These are phyloP conservation scores for Terrapene triunguis DNA, from an alignment of 2,113 vertebrate species.

Conservation along the genomic window DNA sequence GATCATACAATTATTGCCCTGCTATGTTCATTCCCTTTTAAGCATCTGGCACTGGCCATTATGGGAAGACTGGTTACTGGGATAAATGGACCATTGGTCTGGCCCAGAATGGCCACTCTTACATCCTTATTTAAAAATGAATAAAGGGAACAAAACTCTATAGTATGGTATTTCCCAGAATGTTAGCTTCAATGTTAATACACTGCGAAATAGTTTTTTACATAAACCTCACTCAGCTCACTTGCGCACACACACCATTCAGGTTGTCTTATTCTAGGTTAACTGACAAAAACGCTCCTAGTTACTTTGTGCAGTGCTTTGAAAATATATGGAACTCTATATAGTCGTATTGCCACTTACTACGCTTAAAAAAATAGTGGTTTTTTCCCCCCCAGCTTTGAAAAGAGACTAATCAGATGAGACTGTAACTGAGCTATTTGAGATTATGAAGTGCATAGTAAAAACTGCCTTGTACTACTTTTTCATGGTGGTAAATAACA, in stretches of 20 bases:
- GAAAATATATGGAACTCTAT: neutral
- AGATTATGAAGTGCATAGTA: neutral
- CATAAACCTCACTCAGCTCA: neutral
- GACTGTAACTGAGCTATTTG: neutral
- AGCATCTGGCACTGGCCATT: neutral
- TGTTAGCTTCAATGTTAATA: neutral
- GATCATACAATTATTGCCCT: neutral
- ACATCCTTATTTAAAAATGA: neutral
- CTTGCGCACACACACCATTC: neutral
- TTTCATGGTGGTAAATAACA: neutral
- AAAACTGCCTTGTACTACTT: neutral
- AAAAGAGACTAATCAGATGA: neutral
- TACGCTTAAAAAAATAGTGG: neutral
- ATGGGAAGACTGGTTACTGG: neutral
- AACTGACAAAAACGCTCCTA: neutral
- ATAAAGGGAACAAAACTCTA: neutral
- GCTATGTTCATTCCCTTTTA: neutral
- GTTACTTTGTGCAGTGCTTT: neutral
- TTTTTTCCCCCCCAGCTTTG: neutral
- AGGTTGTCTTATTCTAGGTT: neutral
- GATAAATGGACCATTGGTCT: neutral
- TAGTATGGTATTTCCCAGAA: neutral
- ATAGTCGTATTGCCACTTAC: neutral
- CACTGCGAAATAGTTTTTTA: neutral
- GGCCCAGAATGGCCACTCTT: neutral